Evolutionary conservation across 2,797 vertebrate genomes (phyloP).

Genomic region (Coracias cyanogaster): DNA sequence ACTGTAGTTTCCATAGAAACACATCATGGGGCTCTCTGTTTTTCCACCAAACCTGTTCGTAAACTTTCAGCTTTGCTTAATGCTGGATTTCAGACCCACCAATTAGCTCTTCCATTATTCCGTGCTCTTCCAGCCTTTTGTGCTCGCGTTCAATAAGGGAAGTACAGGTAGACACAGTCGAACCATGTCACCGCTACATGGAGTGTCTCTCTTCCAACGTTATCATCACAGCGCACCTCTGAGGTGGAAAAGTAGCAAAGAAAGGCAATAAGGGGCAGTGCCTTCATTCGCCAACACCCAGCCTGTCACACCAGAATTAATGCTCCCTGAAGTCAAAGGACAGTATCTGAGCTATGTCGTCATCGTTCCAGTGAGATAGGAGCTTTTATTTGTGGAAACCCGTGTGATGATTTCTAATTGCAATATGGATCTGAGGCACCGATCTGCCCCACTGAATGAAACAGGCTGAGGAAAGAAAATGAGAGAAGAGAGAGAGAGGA

Average conservation of each 20-base stretch:
- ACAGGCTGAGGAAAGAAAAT: neutral
- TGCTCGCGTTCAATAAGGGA: neutral
- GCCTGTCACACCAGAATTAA: neutral
- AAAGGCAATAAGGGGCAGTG: neutral
- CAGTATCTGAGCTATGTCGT: neutral
- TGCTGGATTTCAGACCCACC: neutral
- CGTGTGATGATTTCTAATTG: neutral
- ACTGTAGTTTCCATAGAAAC: slow-evolving; percentile 54
- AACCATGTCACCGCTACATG: neutral
- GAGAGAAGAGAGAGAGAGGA: too few relatives aligned
- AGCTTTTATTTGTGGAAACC: neutral
- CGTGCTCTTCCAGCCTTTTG: neutral
- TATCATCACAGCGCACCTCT: neutral
- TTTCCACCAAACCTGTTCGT: slow-evolving; percentile 6
- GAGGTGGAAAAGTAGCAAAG: neutral
- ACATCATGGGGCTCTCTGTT: neutral
- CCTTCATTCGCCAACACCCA: neutral
- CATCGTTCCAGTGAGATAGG: neutral
- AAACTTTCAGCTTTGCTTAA: slow-evolving; percentile 60
- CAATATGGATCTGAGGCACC: neutral
- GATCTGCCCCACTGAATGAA: neutral
- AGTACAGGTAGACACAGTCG: neutral
- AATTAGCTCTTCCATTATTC: neutral
- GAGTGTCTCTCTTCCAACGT: neutral
- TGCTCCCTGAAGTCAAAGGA: neutral